Base-by-base conservation (phyloP, 2,797 vertebrate genomes). In the Danio jaintianensis region DNA sequence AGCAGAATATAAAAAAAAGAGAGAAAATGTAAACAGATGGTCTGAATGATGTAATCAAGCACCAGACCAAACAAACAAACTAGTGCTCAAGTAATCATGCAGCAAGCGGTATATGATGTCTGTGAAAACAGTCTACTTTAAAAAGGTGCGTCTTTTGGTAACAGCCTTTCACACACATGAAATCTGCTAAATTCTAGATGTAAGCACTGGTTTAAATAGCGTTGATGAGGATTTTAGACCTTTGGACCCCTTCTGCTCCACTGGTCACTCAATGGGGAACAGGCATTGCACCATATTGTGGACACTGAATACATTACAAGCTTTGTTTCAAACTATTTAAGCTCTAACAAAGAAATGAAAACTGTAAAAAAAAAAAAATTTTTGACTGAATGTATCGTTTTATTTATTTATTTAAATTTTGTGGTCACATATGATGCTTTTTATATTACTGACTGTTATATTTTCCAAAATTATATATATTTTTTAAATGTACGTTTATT, bases 241-340 rank as follows among this genome's bases (percentile, higher is more conserved):
- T 91, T 82, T 86, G 86, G 78, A 87, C 87, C 87, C 78, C 77
- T 90, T 83, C 81, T 83, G 84, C 85, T 56, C 84, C 90, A 90
- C 89, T 91, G 89, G 88, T 86, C 90, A 91, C 83, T 84, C 82
- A 75, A 90, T 87, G 89, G 86, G 83, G 85, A 93, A 92, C 88
- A 93, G 91, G 84, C 80, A 67, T 43, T 90, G 87, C 85, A 90
- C 92, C 90, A 92, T 82, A 71, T 84, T 56, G 71, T 45, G 50
- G 70, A 78, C 85, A 88, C 79, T 87, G 78, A 83, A 86, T 74
- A 83, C 9, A 8, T 75, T 78, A 52, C 68, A 64, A 56, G 75
- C 13, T 50, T 81, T 72, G 67, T 82, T 62, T 75, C 53, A 75
- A 56, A 10, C 29, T 12, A 29, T 29, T 29, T 1, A n/a, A 29